phyloP scores from a whole-genome alignment of 2,797 vertebrate genomes.

The Tadarida brasiliensis region DNA sequence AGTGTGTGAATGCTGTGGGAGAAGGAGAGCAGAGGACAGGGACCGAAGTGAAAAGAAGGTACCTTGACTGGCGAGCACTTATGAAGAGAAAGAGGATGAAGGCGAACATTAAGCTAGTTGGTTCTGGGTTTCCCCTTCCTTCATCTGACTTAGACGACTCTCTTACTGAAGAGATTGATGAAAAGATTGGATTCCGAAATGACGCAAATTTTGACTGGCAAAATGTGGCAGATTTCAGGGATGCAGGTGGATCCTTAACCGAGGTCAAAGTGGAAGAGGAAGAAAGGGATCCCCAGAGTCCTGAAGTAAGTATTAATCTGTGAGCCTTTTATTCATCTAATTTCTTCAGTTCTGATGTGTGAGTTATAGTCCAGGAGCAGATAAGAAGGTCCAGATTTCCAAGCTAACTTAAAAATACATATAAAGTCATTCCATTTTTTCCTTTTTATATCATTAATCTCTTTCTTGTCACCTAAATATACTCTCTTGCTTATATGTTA shows the following conservation, averaged over 20 bases:
- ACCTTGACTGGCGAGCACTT: constrained; percentile 95
- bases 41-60: constrained; percentile 94
- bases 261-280: constrained; percentile 95
- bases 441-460: not conserved
- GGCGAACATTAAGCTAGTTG: constrained; percentile 92
- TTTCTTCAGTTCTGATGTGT: not conserved
- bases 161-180: constrained; percentile 93
- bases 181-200: constrained; percentile 93
- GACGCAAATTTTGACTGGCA: constrained; percentile 95
- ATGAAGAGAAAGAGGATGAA: constrained; percentile 96
- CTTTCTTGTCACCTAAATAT: not conserved
- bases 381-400: not conserved
- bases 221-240: constrained; percentile 92
- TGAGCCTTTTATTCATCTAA: not conserved
- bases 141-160: constrained; percentile 93
- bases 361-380: not conserved
- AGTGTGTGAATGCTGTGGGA: constrained; percentile 95
- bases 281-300: constrained; percentile 91
- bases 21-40: constrained; percentile 95
- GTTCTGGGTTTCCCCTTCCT: constrained; percentile 92
- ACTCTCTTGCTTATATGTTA: not conserved
- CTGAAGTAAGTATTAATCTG: constrained; percentile 89
- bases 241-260: constrained; percentile 89
- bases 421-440: not conserved
- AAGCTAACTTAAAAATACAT: not conserved